Evolutionary conservation across 2,797 vertebrate species (phyloP).

Genomic region (Agapornis canus): DNA sequence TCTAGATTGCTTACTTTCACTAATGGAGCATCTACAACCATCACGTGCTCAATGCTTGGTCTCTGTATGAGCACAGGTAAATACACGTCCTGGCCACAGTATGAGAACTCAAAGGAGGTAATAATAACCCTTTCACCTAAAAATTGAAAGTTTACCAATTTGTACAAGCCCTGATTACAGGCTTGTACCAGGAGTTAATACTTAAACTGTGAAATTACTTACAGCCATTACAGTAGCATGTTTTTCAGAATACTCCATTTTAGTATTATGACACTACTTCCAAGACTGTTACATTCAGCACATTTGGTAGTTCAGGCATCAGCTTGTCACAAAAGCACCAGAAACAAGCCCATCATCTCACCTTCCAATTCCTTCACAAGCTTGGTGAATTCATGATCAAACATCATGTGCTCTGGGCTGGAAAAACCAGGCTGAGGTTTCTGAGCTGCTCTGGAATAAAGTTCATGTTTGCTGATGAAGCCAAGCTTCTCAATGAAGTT

Average conservation of each 20-base stretch:
- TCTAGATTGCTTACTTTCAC: rapidly evolving
- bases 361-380: slow-evolving; percentile 97
- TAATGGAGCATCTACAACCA: neutral
- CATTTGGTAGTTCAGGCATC: neutral
- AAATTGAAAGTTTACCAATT: neutral
- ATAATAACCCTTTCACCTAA: neutral
- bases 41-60: rapidly evolving
- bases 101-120: neutral
- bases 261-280: neutral
- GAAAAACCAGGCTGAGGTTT: slow-evolving; percentile 94
- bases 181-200: neutral
- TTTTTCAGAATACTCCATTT: neutral
- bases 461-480: slow-evolving; percentile 96
- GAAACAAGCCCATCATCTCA: slow-evolving; percentile 54
- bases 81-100: neutral
- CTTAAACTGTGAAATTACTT: neutral
- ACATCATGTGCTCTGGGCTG: slow-evolving; percentile 95
- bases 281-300: neutral
- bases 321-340: neutral
- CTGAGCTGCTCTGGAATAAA: slow-evolving; percentile 94
- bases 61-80: neutral
- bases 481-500: slow-evolving; percentile 97
- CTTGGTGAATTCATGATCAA: slow-evolving; percentile 98
- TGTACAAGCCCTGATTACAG: neutral
- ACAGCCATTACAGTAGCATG: neutral